Conservation (phyloP, 2,797 vertebrate genomes). For the Tapera naevia region DNA sequence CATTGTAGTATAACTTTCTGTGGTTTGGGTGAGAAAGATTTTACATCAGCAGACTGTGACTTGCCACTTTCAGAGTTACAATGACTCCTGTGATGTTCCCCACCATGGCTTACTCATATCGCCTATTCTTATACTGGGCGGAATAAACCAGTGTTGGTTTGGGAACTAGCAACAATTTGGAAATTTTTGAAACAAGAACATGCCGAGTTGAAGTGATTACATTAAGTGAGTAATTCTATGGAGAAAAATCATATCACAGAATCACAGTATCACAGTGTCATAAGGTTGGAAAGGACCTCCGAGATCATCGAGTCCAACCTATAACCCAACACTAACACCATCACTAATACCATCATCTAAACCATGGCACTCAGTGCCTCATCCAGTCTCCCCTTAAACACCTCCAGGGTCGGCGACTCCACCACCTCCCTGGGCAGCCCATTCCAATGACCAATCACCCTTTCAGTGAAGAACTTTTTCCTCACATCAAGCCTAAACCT, state of each 20-base stretch:
- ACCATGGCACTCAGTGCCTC: no score
- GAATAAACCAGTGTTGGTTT: background rate
- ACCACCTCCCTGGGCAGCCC: no score
- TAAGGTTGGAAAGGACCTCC: no score
- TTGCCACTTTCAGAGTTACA: background rate
- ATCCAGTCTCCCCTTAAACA: no score
- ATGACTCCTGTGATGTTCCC: background rate
- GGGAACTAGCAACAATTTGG: background rate
- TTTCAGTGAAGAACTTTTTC: no score
- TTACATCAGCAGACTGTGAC: background rate
- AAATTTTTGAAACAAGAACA: background rate
- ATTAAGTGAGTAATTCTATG: background rate
- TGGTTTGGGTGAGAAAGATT: background rate
- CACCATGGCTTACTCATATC: background rate
- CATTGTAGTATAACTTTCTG: background rate
- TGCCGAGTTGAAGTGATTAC: background rate
- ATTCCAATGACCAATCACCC: no score
- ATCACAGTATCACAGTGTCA: no score
- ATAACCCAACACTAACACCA: no score
- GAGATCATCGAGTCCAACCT: no score
- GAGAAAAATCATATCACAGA: background rate
- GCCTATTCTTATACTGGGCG: background rate
- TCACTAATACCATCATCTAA: no score
- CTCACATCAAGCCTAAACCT: no score
- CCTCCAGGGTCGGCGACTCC: no score